These are phyloP conservation scores for Catamblyrhynchus diadema DNA, from an alignment of 2,797 vertebrate genomes.

Conservation along the genomic window DNA sequence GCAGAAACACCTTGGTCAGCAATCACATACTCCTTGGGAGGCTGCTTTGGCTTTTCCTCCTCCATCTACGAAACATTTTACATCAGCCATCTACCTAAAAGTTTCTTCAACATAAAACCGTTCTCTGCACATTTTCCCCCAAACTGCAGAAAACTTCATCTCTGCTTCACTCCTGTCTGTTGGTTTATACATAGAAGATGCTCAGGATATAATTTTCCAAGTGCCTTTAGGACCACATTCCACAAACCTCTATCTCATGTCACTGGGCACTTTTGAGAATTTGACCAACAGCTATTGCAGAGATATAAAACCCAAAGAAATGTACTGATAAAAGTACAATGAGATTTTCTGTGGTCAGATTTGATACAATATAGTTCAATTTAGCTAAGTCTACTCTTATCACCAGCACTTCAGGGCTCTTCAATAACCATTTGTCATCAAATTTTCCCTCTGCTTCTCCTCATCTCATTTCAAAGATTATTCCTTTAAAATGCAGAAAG, in stretches of 20 bases:
- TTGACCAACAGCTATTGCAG: conserved; percentile 17
- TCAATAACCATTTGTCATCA: conserved; percentile 63
- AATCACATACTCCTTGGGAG: neutral
- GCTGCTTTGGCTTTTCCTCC: neutral
- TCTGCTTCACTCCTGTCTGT: neutral
- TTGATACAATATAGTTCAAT: neutral
- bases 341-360: conserved; percentile 26
- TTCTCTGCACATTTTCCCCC: neutral
- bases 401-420: conserved; percentile 51
- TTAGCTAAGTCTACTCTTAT: conserved; percentile 49
- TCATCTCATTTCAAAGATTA: conserved; percentile 50
- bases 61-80: neutral
- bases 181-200: neutral
- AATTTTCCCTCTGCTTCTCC: conserved; percentile 44
- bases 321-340: conserved; percentile 39
- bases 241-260: neutral
- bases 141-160: neutral
- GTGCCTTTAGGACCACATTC: neutral
- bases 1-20: neutral
- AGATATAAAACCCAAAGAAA: conserved; percentile 29
- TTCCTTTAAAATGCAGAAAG: conserved; percentile 39
- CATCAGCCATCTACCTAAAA: neutral
- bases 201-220: conserved; percentile 3
- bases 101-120: neutral
- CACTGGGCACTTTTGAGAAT: conserved; percentile 8